Conservation (phyloP, 2,888 invertebrate genomes). For the Drosophila maculinotata region DNA sequence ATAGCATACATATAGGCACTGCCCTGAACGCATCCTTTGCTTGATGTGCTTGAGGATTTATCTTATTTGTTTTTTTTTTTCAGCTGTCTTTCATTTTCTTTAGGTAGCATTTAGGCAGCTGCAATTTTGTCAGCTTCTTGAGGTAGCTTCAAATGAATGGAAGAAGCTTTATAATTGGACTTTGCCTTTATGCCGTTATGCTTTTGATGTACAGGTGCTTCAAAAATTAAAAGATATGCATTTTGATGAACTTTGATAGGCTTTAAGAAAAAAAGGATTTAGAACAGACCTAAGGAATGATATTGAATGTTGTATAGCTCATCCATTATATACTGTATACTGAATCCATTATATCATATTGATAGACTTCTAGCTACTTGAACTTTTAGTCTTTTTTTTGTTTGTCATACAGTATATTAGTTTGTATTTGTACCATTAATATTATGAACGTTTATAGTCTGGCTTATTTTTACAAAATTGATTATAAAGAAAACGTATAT, state of each 20-base stretch:
- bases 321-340: too few relatives aligned
- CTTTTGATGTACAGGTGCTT: not conserved
- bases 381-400: too few relatives aligned
- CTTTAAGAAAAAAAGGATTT: too few relatives aligned
- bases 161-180: conserved; percentile 46
- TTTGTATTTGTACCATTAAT: too few relatives aligned
- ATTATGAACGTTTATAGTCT: too few relatives aligned
- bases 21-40: conserved; percentile 15
- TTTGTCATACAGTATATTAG: too few relatives aligned
- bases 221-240: not conserved
- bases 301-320: not conserved
- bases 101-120: conserved; percentile 1
- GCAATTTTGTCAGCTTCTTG: conserved; percentile 20
- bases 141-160: conserved; percentile 28
- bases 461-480: too few relatives aligned
- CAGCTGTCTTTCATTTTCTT: conserved; percentile 2
- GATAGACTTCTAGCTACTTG: too few relatives aligned
- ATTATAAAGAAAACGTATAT: too few relatives aligned
- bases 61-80: conserved; percentile 17
- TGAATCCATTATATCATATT: too few relatives aligned
- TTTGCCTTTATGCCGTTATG: conserved; percentile 16
- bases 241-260: conserved; percentile 8
- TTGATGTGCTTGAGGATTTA: conserved; percentile 32
- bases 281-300: not conserved
- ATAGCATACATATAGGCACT: conserved; percentile 31